Evolutionary conservation across 2,888 invertebrate species (phyloP).

Genomic region (Cynaeus angustus): DNA sequence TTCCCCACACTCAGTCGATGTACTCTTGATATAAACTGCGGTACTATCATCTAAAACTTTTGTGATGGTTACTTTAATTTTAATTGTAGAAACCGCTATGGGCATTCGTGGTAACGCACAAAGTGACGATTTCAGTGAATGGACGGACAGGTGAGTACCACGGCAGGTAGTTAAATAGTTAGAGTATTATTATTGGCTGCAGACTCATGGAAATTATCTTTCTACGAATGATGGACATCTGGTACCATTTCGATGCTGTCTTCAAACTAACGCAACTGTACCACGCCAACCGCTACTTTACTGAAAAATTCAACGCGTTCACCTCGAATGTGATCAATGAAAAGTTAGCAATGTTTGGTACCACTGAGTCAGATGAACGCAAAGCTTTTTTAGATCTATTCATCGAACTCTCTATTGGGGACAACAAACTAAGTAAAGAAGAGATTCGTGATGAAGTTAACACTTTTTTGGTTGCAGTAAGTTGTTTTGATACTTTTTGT

Average conservation of each 20-base stretch:
- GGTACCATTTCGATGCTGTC: conserved; percentile 22
- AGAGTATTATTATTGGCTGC: not conserved
- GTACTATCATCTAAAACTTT: conserved; percentile 68
- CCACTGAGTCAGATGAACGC: not conserved
- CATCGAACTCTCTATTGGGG: not conserved
- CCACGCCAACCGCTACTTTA: not conserved
- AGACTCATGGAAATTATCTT: conserved; percentile 18
- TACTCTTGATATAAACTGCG: conserved; percentile 78
- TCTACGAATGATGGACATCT: conserved; percentile 1
- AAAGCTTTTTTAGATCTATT: conserved; percentile 12
- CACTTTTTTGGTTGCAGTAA: conserved; percentile 51
- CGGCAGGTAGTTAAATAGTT: not conserved
- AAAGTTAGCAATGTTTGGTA: not conserved
- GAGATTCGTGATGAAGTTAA: conserved; percentile 52
- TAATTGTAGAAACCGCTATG: conserved; percentile 80
- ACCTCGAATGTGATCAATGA: not conserved
- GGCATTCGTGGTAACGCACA: conserved; percentile 78
- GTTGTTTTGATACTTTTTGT: conserved; percentile 10
- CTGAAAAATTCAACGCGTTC: conserved; percentile 1
- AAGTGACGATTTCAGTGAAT: conserved; percentile 72
- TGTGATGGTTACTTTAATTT: not conserved
- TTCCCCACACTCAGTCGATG: conserved; percentile 75
- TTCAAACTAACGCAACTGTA: conserved; percentile 6
- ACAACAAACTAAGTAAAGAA: conserved; percentile 40
- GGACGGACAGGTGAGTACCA: conserved; percentile 50